Evolutionary conservation across 2,888 invertebrate genomes (phyloP).

Genomic region (Plagodis pulveraria): DNA sequence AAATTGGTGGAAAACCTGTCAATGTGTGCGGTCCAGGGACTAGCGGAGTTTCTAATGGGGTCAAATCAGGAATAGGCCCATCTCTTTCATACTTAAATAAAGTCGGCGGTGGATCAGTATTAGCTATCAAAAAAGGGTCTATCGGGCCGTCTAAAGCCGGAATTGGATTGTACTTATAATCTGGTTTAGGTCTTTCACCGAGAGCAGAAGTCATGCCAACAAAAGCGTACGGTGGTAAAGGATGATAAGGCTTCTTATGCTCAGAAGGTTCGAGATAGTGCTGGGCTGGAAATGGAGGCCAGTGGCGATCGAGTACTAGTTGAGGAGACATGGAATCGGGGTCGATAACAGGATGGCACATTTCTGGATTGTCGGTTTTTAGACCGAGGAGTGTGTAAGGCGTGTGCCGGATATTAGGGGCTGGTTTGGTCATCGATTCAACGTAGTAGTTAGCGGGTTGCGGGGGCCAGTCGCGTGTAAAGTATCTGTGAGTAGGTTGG

Average conservation of each 20-base stretch:
- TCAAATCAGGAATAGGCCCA: constrained; percentile 73
- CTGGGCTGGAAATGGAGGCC: constrained; percentile 79
- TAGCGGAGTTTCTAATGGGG: constrained; percentile 61
- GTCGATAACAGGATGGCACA: constrained; percentile 64
- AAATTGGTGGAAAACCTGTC: constrained; percentile 76
- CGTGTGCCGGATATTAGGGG: constrained; percentile 54
- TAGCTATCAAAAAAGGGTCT: constrained; percentile 69
- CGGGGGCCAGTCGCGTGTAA: constrained; percentile 72
- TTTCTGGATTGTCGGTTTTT: constrained; percentile 67
- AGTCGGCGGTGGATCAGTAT: constrained; percentile 66
- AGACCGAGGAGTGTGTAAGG: constrained; percentile 76
- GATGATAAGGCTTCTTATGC: constrained; percentile 65
- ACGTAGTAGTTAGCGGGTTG: constrained; percentile 75
- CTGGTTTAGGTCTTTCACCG: constrained; percentile 69
- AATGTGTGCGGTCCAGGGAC: constrained; percentile 73
- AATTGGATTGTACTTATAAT: constrained; percentile 73
- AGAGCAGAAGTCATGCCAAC: constrained; percentile 77
- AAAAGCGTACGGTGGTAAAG: constrained; percentile 72
- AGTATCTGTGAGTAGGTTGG: constrained; percentile 73
- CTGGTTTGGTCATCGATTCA: constrained; percentile 66
- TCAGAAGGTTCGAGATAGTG: constrained; percentile 72
- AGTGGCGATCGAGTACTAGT: constrained; percentile 67
- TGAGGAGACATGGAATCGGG: constrained; percentile 72
- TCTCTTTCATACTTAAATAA: constrained; percentile 76
- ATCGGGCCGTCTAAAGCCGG: constrained; percentile 70